phyloP scores from a whole-genome alignment of 2,888 invertebrate species.

The Gastracanthus pulcherrimus region DNA sequence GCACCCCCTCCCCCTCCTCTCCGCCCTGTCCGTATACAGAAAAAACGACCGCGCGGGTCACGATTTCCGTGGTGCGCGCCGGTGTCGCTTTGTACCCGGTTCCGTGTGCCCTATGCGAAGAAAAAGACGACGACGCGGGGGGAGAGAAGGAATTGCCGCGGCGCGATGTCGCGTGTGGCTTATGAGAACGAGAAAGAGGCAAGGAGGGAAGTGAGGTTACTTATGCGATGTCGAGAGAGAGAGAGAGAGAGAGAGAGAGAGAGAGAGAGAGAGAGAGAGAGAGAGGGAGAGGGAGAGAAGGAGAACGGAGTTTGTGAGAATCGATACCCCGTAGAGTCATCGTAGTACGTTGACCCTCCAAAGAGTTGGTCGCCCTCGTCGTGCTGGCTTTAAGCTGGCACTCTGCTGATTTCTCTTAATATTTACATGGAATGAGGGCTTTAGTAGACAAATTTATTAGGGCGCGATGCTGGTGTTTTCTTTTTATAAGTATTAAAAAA shows the following conservation, averaged over 20 bases:
- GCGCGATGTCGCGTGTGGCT: not conserved
- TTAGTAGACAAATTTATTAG: too few relatives aligned
- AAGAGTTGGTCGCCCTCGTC: not conserved
- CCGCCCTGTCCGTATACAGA: too few relatives aligned
- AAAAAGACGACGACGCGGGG: not conserved
- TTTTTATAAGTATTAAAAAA: too few relatives aligned
- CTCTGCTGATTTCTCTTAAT: not conserved
- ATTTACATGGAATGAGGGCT: not conserved
- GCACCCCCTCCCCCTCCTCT: not conserved
- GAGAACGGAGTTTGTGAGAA: slow-evolving; percentile 2
- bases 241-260: slow-evolving; percentile 4
- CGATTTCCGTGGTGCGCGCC: not conserved
- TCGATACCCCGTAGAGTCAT: slow-evolving; percentile 20
- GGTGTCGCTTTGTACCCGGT: slow-evolving; percentile 33
- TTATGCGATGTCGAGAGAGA: not conserved
- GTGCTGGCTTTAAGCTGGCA: not conserved
- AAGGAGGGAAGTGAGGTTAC: not conserved
- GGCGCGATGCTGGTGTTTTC: too few relatives aligned
- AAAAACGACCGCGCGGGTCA: not conserved
- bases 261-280: slow-evolving; percentile 1
- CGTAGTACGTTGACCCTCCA: slow-evolving; percentile 36
- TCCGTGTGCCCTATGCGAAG: not conserved
- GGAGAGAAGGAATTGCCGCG: not conserved
- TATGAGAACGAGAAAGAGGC: too few relatives aligned
- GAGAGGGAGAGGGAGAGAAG: not conserved